Evolutionary conservation across 2,113 vertebrate genomes (phyloP).

Genomic region (Gymnorhina tibicen): DNA sequence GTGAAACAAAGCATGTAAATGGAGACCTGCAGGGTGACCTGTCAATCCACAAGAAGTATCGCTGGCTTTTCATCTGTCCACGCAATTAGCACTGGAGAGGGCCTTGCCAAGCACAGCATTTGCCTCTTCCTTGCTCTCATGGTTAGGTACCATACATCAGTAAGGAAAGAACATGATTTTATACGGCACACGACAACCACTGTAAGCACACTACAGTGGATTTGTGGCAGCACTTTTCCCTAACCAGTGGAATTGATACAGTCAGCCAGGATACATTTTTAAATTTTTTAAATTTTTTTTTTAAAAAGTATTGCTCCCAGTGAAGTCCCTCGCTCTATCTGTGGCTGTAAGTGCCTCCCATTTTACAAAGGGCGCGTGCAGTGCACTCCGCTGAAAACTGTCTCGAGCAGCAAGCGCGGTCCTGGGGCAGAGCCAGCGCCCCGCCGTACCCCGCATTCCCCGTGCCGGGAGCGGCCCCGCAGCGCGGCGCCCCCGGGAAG

Average conservation of each 20-base stretch:
- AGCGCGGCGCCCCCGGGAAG: not conserved
- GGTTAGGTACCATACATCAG: not conserved
- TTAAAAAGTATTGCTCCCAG: not conserved
- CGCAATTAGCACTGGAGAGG: not conserved
- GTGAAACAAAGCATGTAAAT: rapidly evolving
- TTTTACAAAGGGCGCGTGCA: no score
- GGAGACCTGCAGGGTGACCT: not conserved
- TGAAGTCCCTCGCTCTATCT: no score
- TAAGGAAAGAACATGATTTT: not conserved
- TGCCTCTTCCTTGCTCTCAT: not conserved
- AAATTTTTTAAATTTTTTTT: not conserved
- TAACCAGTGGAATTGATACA: not conserved
- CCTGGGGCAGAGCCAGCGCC: not conserved
- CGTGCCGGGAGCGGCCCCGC: not conserved
- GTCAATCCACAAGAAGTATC: not conserved
- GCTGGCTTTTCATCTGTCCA: not conserved
- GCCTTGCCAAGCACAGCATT: not conserved
- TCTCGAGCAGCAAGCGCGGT: not conserved
- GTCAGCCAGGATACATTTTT: rapidly evolving
- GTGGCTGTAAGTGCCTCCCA: no score
- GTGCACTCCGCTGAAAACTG: not conserved
- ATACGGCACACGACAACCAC: rapidly evolving
- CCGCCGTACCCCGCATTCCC: not conserved
- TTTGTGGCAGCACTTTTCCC: not conserved
- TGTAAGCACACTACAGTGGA: no score